Base-by-base conservation (phyloP, 2,888 invertebrate species). In the Standfussiana lucernea region DNA sequence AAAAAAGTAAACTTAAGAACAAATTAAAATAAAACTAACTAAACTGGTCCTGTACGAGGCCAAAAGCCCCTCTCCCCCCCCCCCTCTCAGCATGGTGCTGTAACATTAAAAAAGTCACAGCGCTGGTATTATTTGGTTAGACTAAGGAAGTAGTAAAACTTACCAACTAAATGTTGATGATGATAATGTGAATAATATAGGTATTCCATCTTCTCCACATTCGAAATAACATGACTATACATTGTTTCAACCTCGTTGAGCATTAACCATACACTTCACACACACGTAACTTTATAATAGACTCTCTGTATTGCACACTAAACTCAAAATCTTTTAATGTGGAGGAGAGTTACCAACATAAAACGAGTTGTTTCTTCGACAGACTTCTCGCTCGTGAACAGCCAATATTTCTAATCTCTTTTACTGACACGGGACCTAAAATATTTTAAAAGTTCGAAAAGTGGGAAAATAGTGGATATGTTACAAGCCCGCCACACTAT, bases 181-280 rank as follows among this genome's bases (percentile, higher is more conserved):
- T 78, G 65, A 37, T 84, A 79, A 8, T 88, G 64, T 6, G 72
- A 75, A 53, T 74, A 83, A 35, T 87, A 84, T 21, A 88, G 53
- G 35, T 65, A 81, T 7, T 88, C 81, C 72, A 79, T 81, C 0
- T 82, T 85, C 35, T 88, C 80, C 3, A 82, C 77, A 65, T 77
- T 75, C 0, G 80, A 56, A 62, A 77, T 69, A 4, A 80, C 1
- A 28, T 74, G 72, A 0, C 69, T 56, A 32, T 82, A 82, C 84
- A 87, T 86, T 18, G 40, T 71, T 28, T 77, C 73, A 8, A 81
- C 72, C 0, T 84, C 70, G 24, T 47, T 47, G 4, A 83, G 67
- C 80, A 80, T 84, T 0, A 53, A 68, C 61, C 37, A 6, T 1
- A 0, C 53, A 75, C 62, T n/a, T n/a, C n/a, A n/a, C n/a, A n/a